A percentile compares a stretch with the other conserved stretches of the same genome.
Evolutionary conservation across 1,140 invertebrate genomes (phyloP).

Genomic region (Rhyacophila brunnea): DNA sequence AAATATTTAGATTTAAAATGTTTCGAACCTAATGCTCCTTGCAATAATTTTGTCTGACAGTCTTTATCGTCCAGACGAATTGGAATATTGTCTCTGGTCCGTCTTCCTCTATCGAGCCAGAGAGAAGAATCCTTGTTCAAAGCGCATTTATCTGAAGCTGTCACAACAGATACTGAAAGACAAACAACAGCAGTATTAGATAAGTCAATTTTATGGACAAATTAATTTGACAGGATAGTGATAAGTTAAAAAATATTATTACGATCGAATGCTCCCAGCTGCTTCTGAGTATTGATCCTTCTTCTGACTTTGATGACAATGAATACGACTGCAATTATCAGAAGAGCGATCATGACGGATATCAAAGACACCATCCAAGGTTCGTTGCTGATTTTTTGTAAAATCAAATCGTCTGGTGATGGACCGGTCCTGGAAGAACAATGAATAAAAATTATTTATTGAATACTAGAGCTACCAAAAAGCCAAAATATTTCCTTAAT

Average conservation of each 20-base stretch:
- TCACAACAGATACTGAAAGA: constrained; percentile 48
- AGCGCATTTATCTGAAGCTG: constrained; percentile 43
- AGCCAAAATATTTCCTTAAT: no score
- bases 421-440: no score
- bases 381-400: no score
- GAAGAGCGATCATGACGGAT: no score
- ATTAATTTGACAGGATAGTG: not conserved
- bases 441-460: no score
- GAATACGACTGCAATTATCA: no score
- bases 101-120: constrained; percentile 64
- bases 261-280: not conserved
- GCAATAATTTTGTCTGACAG: constrained; percentile 57
- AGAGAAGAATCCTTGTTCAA: constrained; percentile 59
- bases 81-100: constrained; percentile 47
- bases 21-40: constrained; percentile 39
- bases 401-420: no score
- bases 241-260: not conserved
- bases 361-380: no score
- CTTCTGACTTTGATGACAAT: no score
- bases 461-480: no score
- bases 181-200: not conserved
- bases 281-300: no score
- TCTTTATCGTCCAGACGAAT: constrained; percentile 50
- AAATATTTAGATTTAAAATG: no score
- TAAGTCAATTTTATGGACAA: not conserved